Evolutionary conservation across 2,113 vertebrate genomes (phyloP), one percentile per base, ranked within the genome.

Genomic region (Gorsachius goisagi): DNA sequence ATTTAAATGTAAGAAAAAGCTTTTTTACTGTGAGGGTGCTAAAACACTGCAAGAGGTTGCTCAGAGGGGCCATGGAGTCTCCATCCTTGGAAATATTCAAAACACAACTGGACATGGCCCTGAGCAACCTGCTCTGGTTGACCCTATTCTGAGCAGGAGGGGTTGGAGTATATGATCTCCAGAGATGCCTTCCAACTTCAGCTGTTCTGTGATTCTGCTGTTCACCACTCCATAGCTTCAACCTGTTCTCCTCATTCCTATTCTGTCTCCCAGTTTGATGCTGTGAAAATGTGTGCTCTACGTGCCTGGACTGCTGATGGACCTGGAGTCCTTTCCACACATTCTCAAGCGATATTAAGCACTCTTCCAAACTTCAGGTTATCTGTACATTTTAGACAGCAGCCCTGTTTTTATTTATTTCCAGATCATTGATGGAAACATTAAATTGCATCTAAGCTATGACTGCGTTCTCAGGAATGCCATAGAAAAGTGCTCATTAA

Each of bases 361-460:
- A 71, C 47, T 73, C 53, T 50, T 85, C 41, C 67, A 85, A 68
- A 91, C 53, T 76, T 89, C 12, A 67, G 45, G 72, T 77, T 92
- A 83, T 90, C 60, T 77, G 47, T 37, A 55, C 66, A 39, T 85
- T 91, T 87, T 79, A 94, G 60, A 55, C 45, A 90, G 58, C 41
- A 69, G 50, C 1, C 1, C 52, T 93, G 80, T 50, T 91, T 85
- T 89, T 93, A 87, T 95, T 93, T 96, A 88, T 93, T 95, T 96
- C 84, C 75, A 79, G 58, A 73, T 28, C 78, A 79, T 50, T 91
- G 75, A 96, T 69, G 71, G 41, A 94, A 96, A 80, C 35, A 90
- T 69, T 85, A 93, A 95, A 95, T 82, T 85, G 50, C 50, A 91
- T 75, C 78, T 78, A 95, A 88, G 74, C 87, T 83, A 62, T 64